These are phyloP conservation scores for Apistogramma diplotaenia DNA, from an alignment of 2,113 vertebrate species.

Conservation along the genomic window DNA sequence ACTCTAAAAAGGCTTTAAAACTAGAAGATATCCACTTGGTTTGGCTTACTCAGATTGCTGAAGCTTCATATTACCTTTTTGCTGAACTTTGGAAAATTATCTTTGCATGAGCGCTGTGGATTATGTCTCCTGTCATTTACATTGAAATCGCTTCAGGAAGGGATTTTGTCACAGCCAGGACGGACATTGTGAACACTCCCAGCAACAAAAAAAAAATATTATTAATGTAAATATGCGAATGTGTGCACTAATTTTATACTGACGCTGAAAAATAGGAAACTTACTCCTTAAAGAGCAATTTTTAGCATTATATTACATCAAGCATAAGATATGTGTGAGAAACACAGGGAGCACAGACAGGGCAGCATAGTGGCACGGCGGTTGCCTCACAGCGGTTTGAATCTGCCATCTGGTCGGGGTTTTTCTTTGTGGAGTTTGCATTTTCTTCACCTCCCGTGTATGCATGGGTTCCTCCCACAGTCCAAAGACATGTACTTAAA, in stretches of 20 bases:
- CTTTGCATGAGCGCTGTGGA: not conserved
- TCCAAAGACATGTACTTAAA: too few species aligned
- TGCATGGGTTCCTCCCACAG: too few species aligned
- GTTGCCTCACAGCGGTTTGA: too few species aligned
- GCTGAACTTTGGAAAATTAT: not conserved
- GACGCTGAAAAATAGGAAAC: not conserved
- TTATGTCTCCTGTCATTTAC: slow-evolving; percentile 2
- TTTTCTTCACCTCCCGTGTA: too few species aligned
- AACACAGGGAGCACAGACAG: not conserved
- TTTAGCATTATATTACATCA: not conserved
- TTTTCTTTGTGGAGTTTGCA: too few species aligned
- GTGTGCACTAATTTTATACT: not conserved
- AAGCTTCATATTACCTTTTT: not conserved
- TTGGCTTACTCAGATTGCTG: not conserved
- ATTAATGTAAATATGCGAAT: not conserved
- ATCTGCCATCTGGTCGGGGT: too few species aligned
- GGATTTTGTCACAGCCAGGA: not conserved
- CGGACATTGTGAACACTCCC: not conserved
- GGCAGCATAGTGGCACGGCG: not conserved
- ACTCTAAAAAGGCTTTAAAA: not conserved
- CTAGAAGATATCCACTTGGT: not conserved
- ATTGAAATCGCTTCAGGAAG: not conserved
- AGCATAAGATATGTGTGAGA: not conserved
- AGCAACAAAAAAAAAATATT: not conserved
- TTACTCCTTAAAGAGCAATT: not conserved